Base-by-base conservation (phyloP, 2,113 vertebrate species). In the Nycticorax nycticorax region DNA sequence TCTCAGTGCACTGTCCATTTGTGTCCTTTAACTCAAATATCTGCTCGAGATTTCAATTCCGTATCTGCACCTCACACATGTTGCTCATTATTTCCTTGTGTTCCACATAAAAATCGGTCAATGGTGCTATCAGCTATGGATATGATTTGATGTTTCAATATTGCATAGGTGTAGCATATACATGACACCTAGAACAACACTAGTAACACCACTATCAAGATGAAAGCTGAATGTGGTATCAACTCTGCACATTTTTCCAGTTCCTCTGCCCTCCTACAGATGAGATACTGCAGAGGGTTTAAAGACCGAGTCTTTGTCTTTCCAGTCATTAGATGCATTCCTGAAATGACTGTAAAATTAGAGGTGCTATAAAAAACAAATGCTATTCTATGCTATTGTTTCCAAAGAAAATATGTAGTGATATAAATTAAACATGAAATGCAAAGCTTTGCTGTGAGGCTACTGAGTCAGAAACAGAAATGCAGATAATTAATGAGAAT, bases 371-470 rank as follows among this genome's bases (percentile, higher is more conserved):
- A 30, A 88, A 94, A 92, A 76, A 2, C 10, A 43, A 64, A 52
- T 22, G 14, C 1, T 85, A 76, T 92, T 55, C 41, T 71, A 8
- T 50, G 32, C 5, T 75, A 41, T 60, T 14, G 4, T 87, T 92
- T 86, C 81, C 63, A 75, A 87, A 84, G 11, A n/a, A 86, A 91
- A 72, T 82, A 75, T 10, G 13, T 18, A 68, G 14, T 10, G 0
- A 78, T 48, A 81, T 56, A 87, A 94, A 89, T 92, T 86, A 89
- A 91, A 92, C 17, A 78, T 67, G 67, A 95, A 89, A 80, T 71
- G 32, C 52, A 87, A 87, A 75, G 43, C 14, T 93, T 74, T 80
- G n/a, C 19, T 64, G 26, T 74, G 37, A 84, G 23, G 24, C 18
- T 63, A 74, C 62, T 55, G n/a, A 89, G 39, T 91, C 64, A 87